phyloP scores from a whole-genome alignment of 37 sponge, comb jelly and placozoan species.

The Trichoplax adhaerens region DNA sequence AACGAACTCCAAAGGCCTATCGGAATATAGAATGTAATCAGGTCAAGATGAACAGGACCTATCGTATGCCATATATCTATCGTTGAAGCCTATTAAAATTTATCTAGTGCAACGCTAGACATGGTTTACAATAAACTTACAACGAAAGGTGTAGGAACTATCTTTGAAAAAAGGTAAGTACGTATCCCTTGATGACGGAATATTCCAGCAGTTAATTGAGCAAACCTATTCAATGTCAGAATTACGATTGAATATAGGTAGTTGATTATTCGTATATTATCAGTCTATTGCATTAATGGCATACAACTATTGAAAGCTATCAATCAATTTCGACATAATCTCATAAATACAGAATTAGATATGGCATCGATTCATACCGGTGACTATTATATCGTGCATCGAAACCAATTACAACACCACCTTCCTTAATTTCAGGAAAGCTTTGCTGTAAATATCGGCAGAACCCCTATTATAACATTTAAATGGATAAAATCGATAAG shows the following conservation, averaged over 20 bases:
- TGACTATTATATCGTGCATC: conserved; percentile 92
- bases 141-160: conserved; percentile 79
- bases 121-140: conserved; percentile 21
- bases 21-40: neutral
- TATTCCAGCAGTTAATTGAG: conserved; percentile 51
- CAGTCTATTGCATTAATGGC: too few species aligned
- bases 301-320: too few species aligned
- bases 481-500: too few species aligned
- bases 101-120: neutral
- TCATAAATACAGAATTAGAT: neutral
- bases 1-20: conserved; percentile 70
- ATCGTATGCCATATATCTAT: too few species aligned
- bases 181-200: conserved; percentile 65
- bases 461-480: conserved; percentile 2
- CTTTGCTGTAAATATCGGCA: conserved; percentile 14
- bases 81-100: neutral
- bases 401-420: conserved; percentile 83
- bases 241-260: too few species aligned
- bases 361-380: conserved; percentile 31
- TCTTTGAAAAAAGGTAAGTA: conserved; percentile 67
- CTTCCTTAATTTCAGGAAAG: conserved; percentile 11
- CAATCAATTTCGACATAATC: neutral
- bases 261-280: too few species aligned
- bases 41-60: too few species aligned
- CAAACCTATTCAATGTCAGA: conserved; percentile 43